Conservation (phyloP, 2,888 invertebrate species). For the Drosophila dives region DNA sequence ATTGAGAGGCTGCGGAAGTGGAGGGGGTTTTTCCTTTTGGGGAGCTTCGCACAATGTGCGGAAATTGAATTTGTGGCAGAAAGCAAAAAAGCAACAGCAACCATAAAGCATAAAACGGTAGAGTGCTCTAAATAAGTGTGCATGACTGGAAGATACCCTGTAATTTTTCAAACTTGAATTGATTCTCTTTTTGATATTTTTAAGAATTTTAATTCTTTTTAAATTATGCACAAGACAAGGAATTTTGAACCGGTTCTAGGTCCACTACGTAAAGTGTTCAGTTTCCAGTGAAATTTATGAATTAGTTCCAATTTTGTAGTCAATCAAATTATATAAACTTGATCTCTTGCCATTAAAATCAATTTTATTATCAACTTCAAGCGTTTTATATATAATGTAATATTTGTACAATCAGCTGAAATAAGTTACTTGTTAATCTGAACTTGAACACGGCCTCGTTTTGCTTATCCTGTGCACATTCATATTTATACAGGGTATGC, state of each 20-base stretch:
- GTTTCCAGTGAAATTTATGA: not conserved
- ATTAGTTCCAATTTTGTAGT: not conserved
- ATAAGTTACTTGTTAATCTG: not conserved
- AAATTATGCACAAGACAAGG: not conserved
- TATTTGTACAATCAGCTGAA: not conserved
- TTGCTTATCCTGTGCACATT: not conserved
- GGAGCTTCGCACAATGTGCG: constrained; percentile 78
- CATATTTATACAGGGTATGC: not conserved
- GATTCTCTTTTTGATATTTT: not conserved
- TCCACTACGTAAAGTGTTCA: not conserved
- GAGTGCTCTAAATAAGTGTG: not conserved
- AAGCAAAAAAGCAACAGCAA: constrained; percentile 34
- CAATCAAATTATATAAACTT: not conserved
- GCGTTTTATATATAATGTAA: not conserved
- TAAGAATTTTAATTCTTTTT: not conserved
- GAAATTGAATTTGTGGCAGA: constrained; percentile 79
- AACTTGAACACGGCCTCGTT: not conserved
- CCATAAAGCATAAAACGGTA: not conserved
- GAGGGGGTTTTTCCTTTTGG: constrained; percentile 29
- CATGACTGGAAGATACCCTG: not conserved
- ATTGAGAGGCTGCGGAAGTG: constrained; percentile 8
- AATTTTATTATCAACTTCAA: not conserved
- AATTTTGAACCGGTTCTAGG: not conserved
- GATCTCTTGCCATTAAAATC: not conserved
- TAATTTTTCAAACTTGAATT: not conserved